Evolutionary conservation across 2,113 vertebrate species (phyloP), one percentile per base, ranked within the genome.

Genomic region (Notothenia coriiceps): DNA sequence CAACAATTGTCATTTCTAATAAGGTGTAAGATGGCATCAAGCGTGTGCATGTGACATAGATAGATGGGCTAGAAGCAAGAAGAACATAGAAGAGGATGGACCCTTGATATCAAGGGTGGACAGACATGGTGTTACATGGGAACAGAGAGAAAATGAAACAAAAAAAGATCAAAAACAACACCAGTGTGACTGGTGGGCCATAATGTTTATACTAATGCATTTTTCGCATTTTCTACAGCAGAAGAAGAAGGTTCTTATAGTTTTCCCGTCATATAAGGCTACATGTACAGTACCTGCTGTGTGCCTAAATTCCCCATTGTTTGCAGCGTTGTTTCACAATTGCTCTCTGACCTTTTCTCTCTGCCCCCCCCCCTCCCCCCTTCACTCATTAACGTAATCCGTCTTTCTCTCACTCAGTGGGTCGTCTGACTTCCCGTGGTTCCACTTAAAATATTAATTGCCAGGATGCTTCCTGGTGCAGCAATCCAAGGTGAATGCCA

Each of bases 361-460:
- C 77, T 57, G 10, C 46, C 52, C 61, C 35, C n/a, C 35, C 35
- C 35, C 35, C 35, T 1, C 35, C 52, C 56, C 13, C 2, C 6
- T 14, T 49, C 63, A 10, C 33, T 61, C 52, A 67, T 70, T 64
- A 55, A 14, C 57, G 56, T 29, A 6, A 33, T 81, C 44, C 35
- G 56, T 80, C 50, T 70, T 35, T 49, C 66, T 73, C 33, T 56
- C 69, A 50, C 81, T 70, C 81, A 49, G 83, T 57, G 66, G 82
- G 84, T 70, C 10, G 49, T 55, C 77, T 8, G 69, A 73, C 72
- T 59, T 89, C 86, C 81, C 25, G 59, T 43, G 63, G 81, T 43
- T 69, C 55, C 18, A 47, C 76, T 82, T 90, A 67, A 89, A 91
- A 85, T 71, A 84, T 55, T 89, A 65, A 92, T 90, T 83, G 85